Percentiles rank a stretch among this genome's conserved stretches.
phyloP scores from a whole-genome alignment of 2,888 invertebrate species.

The Diarsia brunnea region DNA sequence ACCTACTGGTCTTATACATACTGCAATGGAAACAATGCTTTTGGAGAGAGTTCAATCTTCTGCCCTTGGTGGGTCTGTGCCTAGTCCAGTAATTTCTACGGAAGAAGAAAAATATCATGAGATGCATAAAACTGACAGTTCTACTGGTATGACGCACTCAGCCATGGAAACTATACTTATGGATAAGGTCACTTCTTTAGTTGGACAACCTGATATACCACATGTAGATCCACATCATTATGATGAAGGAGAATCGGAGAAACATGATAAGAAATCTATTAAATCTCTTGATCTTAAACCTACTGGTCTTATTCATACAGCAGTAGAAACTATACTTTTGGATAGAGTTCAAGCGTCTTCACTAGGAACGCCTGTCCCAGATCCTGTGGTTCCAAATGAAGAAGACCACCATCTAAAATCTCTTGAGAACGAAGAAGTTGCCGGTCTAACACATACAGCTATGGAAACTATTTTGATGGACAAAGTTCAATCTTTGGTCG shows the following conservation, averaged over 20 bases:
- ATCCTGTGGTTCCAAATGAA: constrained; percentile 26
- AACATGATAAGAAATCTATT: constrained; percentile 17
- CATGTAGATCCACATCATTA: constrained; percentile 42
- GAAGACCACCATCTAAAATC: constrained; percentile 14
- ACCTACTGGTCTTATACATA: constrained; percentile 68
- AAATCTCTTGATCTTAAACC: constrained; percentile 54
- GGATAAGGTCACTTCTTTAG: constrained; percentile 82
- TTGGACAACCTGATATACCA: constrained; percentile 38
- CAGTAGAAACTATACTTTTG: constrained; percentile 53
- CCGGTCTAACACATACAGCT: constrained; percentile 43
- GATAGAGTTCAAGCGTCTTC: constrained; percentile 48
- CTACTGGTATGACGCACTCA: constrained; percentile 81
- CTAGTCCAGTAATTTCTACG: constrained; percentile 44
- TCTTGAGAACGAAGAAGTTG: constrained; percentile 28
- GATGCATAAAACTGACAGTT: constrained; percentile 47
- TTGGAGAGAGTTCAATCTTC: constrained; percentile 63
- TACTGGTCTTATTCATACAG: constrained; percentile 65
- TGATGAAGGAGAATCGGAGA: constrained; percentile 28
- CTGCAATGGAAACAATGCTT: constrained; percentile 52
- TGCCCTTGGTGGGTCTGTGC: constrained; percentile 46
- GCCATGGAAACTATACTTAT: constrained; percentile 89
- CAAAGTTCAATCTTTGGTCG: constrained; percentile 60
- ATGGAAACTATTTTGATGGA: constrained; percentile 60
- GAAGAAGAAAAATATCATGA: constrained; percentile 35
- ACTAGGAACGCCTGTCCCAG: constrained; percentile 33